Conservation (phyloP, 1,140 invertebrate genomes). For the Halesus radiatus region DNA sequence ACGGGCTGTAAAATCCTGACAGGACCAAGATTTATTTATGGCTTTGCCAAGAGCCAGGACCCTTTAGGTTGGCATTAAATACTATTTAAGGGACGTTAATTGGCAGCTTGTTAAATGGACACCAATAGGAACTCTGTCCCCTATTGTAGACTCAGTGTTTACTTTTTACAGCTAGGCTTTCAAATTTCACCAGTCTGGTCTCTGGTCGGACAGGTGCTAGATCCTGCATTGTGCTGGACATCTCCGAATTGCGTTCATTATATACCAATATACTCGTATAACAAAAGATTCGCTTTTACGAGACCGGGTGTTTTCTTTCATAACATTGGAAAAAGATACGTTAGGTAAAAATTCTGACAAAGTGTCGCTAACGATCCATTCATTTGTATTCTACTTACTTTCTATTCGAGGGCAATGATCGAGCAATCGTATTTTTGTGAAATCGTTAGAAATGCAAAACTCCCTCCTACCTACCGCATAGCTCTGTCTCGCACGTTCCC, state of each 20-base stretch:
- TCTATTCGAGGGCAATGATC: conserved; percentile 50
- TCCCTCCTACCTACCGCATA: conserved; percentile 8
- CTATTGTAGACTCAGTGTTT: background rate
- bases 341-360: too few relatives aligned
- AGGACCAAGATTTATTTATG: conserved; percentile 33
- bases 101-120: conserved; percentile 43
- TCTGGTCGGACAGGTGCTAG: conserved; percentile 7
- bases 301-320: conserved; percentile 5
- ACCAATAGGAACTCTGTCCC: background rate
- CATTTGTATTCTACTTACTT: conserved; percentile 29
- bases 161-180: background rate
- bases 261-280: background rate
- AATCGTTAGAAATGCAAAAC: conserved; percentile 47
- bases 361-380: conserved; percentile 11
- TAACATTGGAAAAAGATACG: background rate
- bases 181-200: background rate
- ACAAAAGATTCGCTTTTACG: conserved; percentile 11
- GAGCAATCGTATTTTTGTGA: conserved; percentile 44
- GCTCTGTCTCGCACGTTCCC: conserved; percentile 7
- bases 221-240: background rate
- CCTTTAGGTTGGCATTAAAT: conserved; percentile 7
- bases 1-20: conserved; percentile 31
- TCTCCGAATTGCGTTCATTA: background rate
- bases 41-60: background rate
- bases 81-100: conserved; percentile 54